Percentiles rank a stretch among this genome's conserved stretches.
Evolutionary conservation across 2,797 vertebrate genomes (phyloP).

Genomic region (Intellagama lesueurii): DNA sequence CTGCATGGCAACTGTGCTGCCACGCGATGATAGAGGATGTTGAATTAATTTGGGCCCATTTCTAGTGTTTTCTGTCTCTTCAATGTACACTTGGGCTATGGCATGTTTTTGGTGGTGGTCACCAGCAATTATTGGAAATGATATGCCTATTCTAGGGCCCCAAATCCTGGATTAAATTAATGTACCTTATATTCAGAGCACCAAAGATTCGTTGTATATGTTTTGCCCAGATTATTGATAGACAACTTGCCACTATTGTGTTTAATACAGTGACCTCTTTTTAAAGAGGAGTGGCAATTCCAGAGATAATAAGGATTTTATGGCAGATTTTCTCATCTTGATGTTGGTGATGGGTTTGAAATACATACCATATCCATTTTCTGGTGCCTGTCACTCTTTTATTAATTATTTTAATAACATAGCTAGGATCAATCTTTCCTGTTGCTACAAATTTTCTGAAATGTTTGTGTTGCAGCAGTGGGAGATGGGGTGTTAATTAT

Average conservation of each 20-base stretch:
- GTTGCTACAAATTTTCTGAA: too few species aligned
- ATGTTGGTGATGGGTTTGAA: background rate
- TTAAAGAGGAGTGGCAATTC: too few species aligned
- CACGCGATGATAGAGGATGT: too few species aligned
- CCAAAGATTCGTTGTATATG: background rate
- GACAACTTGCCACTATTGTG: background rate
- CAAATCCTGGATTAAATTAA: background rate
- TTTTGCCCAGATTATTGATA: conserved; percentile 10
- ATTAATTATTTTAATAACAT: conserved; percentile 14
- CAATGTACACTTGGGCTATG: background rate
- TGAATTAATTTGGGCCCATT: too few species aligned
- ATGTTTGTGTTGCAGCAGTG: too few species aligned
- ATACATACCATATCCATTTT: background rate
- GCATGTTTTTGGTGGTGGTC: background rate
- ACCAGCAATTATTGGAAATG: background rate
- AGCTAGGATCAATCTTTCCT: background rate
- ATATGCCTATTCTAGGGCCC: too few species aligned
- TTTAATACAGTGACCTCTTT: conserved; percentile 1
- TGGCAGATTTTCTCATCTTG: background rate
- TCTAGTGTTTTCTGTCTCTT: background rate
- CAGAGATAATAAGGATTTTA: conserved; percentile 6
- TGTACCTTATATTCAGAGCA: background rate
- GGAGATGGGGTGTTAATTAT: too few species aligned
- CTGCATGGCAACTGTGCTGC: too few species aligned
- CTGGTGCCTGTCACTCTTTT: background rate